phyloP scores from a whole-genome alignment of 2,113 vertebrate species.

The Ailurus styani region DNA sequence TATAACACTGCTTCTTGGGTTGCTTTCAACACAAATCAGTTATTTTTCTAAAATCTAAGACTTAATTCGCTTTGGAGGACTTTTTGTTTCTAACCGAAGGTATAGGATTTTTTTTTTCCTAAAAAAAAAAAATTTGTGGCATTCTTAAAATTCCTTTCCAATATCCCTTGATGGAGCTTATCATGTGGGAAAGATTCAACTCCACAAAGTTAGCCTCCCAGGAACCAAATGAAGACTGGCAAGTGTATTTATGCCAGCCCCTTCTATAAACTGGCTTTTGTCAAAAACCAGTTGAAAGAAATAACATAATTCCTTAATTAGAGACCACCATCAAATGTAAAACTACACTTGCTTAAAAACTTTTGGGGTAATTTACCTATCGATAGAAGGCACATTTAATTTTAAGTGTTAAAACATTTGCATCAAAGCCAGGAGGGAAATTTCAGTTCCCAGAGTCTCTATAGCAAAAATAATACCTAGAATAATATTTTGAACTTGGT shows the following conservation, averaged over 20 bases:
- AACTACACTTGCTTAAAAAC: background rate
- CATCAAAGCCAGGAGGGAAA: background rate
- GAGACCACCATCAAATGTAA: background rate
- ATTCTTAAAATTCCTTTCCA: background rate
- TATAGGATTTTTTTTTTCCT: background rate
- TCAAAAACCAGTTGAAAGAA: background rate
- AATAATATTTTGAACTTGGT: background rate
- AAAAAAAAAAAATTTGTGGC: background rate
- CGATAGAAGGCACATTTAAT: background rate
- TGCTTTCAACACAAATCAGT: background rate
- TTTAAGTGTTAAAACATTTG: background rate
- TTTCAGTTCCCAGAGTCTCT: background rate
- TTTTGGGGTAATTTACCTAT: background rate
- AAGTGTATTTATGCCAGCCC: background rate
- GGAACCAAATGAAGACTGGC: background rate
- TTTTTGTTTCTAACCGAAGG: background rate
- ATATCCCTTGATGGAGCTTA: background rate
- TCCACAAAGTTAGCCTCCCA: background rate
- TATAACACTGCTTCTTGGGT: background rate
- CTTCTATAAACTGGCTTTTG: background rate
- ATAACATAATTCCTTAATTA: background rate
- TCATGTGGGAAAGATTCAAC: background rate
- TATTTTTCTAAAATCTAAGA: conserved; percentile 17
- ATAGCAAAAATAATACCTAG: background rate
- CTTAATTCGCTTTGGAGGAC: background rate